A percentile compares a stretch with the other conserved stretches of the same genome.
Conservation (phyloP, 2,888 invertebrate genomes). For the Brachynemurus nebulosus region DNA sequence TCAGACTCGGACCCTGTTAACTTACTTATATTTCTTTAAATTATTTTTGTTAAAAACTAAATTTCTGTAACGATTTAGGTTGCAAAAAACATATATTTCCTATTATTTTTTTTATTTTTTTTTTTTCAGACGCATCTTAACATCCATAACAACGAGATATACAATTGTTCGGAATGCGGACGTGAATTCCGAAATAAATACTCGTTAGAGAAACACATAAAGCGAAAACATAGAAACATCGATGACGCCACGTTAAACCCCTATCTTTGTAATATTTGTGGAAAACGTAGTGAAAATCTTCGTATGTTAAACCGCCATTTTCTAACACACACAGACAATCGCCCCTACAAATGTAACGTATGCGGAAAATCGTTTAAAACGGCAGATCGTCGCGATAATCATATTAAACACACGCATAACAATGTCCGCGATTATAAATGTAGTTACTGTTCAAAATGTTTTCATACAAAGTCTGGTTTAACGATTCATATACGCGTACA, state of each 20-base stretch:
- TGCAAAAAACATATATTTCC: too few species aligned
- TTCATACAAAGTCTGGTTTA: neutral
- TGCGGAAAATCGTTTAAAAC: neutral
- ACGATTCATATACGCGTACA: neutral
- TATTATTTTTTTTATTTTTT: neutral
- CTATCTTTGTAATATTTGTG: conserved; percentile 2
- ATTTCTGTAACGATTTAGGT: too few species aligned
- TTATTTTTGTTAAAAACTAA: too few species aligned
- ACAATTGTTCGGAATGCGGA: neutral
- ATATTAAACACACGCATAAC: neutral
- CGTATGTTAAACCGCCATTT: neutral
- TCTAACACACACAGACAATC: neutral
- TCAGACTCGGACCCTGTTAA: too few species aligned
- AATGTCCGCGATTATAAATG: neutral
- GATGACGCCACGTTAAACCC: neutral
- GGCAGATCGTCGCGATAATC: neutral
- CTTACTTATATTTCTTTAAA: too few species aligned
- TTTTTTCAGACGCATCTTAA: neutral
- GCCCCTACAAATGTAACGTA: neutral
- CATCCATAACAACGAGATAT: neutral
- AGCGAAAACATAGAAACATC: neutral
- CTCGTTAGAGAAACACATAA: neutral
- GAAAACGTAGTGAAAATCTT: neutral
- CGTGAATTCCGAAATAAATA: neutral
- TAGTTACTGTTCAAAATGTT: neutral